These are phyloP conservation scores for Drosophila neotestacea DNA, from an alignment of 2,888 invertebrate species.

Conservation along the genomic window DNA sequence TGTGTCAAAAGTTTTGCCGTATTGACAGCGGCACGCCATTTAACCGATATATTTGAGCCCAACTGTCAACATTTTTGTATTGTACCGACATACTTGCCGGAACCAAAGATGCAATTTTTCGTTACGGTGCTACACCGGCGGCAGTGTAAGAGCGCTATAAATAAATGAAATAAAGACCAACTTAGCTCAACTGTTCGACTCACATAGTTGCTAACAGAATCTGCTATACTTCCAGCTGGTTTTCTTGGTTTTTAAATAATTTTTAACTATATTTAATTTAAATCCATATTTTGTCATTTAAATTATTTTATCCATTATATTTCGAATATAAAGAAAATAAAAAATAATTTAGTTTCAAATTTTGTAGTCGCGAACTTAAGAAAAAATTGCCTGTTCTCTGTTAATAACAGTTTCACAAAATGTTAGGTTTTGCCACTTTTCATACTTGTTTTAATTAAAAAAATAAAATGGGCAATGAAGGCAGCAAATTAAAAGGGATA, in stretches of 20 bases:
- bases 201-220: background rate
- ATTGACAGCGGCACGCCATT: too few relatives aligned
- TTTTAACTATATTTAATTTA: background rate
- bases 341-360: background rate
- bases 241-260: background rate
- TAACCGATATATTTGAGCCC: too few relatives aligned
- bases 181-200: background rate
- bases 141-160: too few relatives aligned
- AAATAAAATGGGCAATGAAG: conserved; percentile 91
- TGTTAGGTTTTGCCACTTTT: conserved; percentile 25
- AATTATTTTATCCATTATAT: background rate
- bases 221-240: background rate
- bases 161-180: background rate
- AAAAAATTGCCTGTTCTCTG: conserved; percentile 1
- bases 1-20: too few relatives aligned
- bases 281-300: background rate
- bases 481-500: conserved; percentile 89
- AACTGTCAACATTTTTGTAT: too few relatives aligned
- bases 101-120: too few relatives aligned
- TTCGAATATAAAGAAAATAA: background rate
- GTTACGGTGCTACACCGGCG: too few relatives aligned
- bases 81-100: too few relatives aligned
- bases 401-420: conserved; percentile 29
- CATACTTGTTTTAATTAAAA: conserved; percentile 23
- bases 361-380: background rate